Evolutionary conservation across 2,888 invertebrate species (phyloP), one percentile per base, ranked within the genome.

Genomic region (Cephus spinipes): DNA sequence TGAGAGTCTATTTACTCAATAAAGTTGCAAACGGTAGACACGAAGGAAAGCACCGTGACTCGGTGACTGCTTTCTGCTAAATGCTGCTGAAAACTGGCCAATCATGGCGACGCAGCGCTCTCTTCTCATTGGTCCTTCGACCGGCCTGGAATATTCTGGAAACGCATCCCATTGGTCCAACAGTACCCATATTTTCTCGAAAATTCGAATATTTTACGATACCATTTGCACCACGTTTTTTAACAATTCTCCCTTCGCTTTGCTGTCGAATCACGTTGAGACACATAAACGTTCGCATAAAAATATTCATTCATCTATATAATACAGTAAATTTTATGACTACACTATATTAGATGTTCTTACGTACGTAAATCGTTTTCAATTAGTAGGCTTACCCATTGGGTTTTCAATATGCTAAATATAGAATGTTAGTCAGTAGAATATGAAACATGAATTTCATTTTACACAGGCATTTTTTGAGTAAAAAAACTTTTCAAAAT

Each of bases 81-180:
- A 81, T 79, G 79, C 83, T 80, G 80, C 81, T 79, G 82, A 80
- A 83, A 83, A 84, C 81, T 85, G 84, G 81, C 89, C 89, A 88
- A 90, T 89, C 87, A 83, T 81, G 82, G 81, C 81, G 83, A 79
- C 81, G 77, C 73, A 32, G 80, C 77, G 31, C 40, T 6, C 33
- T 35, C 15, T 68, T 76, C 73, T 76, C 69, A 88, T 85, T 87
- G 85, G 86, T 36, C 76, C 73, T 34, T 75, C 40, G 33, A 12
- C 68, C 73, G 75, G 33, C 84, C 87, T 89, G 87, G 90, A 90
- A 90, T 86, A 86, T 90, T 90, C 87, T 85, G 83, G 87, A 87
- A 87, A 83, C 79, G 81, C 79, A 77, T 75, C 80, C 77, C 78
- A 76, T 78, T 78, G 77, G 75, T 35, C 36, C 69, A 69, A 35